Base-by-base conservation (phyloP, 2,113 vertebrate genomes). In the Natator depressus region DNA sequence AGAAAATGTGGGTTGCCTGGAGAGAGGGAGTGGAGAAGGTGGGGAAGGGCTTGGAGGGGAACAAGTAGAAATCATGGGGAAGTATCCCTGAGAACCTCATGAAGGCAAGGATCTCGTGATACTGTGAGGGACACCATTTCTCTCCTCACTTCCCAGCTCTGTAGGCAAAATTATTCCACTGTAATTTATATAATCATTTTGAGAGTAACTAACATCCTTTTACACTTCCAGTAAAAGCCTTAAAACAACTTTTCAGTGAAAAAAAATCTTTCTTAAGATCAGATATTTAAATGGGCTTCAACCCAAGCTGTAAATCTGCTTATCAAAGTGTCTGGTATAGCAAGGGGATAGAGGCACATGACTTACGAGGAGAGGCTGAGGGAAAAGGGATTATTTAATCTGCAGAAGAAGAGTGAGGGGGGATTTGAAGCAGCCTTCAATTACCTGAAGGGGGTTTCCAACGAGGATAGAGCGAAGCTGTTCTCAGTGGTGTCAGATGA, bases 161-260 rank as follows among this genome's bases (percentile, higher is more conserved):
- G 84, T 51, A 92, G 29, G 89, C 38, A 87, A 84, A 57, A 3
- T 89, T n/a, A 78, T 81, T 87, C 5, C n/a, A 10, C 2, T 65
- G 14, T 72, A 69, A 69, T 20, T 69, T 69, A n/a, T n/a, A 69
- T 69, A 38, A 10, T 38, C n/a, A 69, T 78, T n/a, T 10, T 54
- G 10, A 9, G 20, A 22, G 12, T 54, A 38, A 2, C 2, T 86
- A 38, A 90, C 93, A 93, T 84, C 1, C 7, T 82, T 76, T 17
- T 0, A 0, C 10, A 89, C 1, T 82, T 49, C 46, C 50, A 3
- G 8, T 29, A 4, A 82, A 38, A 16, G 82, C 3, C 8, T 51
- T 42, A 80, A 93, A 89, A 3, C 1, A 83, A 5, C 6, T 91
- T 90, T 62, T 31, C 13, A 35, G 29, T 35, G 3, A 35, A 62